phyloP scores from a whole-genome alignment of 2,797 vertebrate genomes.

The Malurus leucopterus region DNA sequence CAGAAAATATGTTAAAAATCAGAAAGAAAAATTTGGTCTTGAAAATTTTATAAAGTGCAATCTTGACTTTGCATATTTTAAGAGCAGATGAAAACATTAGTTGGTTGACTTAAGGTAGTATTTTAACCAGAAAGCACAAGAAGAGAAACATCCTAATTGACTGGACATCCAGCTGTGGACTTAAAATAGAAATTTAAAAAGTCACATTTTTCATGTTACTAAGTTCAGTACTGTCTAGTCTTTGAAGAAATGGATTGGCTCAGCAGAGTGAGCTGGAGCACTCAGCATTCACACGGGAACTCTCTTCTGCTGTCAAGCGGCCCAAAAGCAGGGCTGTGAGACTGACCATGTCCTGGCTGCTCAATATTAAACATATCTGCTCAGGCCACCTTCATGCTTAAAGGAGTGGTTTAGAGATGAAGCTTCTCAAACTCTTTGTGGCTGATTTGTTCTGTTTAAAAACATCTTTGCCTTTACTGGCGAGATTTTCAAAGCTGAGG shows the following conservation, averaged over 20 bases:
- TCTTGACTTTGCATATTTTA: neutral
- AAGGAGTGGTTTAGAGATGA: neutral
- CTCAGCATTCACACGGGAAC: constrained; percentile 64
- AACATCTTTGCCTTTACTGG: neutral
- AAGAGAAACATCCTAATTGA: constrained; percentile 49
- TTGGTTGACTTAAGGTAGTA: constrained; percentile 44
- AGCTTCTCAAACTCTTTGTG: neutral
- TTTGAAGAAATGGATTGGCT: constrained; percentile 55
- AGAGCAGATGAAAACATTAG: neutral
- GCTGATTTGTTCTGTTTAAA: neutral
- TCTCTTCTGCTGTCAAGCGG: constrained; percentile 42
- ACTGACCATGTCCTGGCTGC: constrained; percentile 30
- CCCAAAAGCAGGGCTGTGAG: constrained; percentile 31
- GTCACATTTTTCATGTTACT: constrained; percentile 57
- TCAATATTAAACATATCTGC: neutral
- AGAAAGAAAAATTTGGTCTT: neutral
- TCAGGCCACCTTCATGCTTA: neutral
- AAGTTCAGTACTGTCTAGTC: constrained; percentile 56
- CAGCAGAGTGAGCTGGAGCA: neutral
- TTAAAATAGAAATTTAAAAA: constrained; percentile 53
- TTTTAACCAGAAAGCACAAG: constrained; percentile 37
- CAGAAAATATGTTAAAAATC: neutral
- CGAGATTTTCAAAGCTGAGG: constrained; percentile 11
- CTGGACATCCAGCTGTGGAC: constrained; percentile 54
- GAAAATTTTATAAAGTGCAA: neutral